These are phyloP conservation scores for Gnathonemus longibarbis DNA, from an alignment of 2,113 vertebrate genomes.

Conservation along the genomic window DNA sequence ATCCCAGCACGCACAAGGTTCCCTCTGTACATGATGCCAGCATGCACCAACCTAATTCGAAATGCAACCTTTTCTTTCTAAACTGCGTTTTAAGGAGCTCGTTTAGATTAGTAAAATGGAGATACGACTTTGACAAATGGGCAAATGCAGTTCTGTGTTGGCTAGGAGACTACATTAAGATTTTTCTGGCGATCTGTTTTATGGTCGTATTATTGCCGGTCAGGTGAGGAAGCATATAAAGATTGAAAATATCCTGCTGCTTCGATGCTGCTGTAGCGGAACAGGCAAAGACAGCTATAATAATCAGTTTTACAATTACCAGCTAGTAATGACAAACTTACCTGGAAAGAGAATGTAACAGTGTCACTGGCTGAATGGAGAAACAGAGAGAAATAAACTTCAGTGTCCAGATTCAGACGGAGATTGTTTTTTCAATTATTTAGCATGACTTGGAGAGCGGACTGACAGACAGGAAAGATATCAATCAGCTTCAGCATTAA, in stretches of 20 bases:
- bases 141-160: background rate
- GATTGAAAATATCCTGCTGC: background rate
- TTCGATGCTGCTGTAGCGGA: background rate
- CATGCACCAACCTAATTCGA: background rate
- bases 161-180: background rate
- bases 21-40: background rate
- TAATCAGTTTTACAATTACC: background rate
- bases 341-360: background rate
- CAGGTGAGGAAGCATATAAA: background rate
- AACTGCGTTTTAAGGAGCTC: background rate
- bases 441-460: background rate
- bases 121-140: background rate
- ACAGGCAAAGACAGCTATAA: background rate
- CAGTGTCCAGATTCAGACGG: background rate
- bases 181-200: background rate
- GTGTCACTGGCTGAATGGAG: background rate
- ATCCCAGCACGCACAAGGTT: background rate
- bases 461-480: background rate
- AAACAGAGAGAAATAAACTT: background rate
- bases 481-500: background rate
- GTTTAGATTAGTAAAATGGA: background rate
- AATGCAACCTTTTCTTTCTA: background rate
- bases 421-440: background rate
- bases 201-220: background rate
- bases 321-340: background rate